A percentile compares a stretch with the other conserved stretches of the same genome.
Evolutionary conservation across 2,888 invertebrate genomes (phyloP).

Genomic region (Pilophorus perplexus): DNA sequence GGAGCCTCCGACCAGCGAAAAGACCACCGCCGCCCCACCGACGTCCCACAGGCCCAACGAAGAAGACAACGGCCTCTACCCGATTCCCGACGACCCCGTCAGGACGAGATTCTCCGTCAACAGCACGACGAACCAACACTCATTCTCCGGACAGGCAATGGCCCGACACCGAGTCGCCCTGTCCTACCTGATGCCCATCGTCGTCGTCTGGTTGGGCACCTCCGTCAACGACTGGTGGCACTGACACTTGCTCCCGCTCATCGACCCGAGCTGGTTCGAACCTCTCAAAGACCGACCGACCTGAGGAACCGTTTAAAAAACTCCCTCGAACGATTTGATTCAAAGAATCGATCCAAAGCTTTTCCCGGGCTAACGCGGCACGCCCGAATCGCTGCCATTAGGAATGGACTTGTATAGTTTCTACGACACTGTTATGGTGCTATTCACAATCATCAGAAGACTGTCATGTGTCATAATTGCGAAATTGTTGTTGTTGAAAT

Average conservation of each 20-base stretch:
- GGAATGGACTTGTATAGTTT: too few relatives aligned
- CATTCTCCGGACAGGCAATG: constrained; percentile 9
- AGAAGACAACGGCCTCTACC: constrained; percentile 47
- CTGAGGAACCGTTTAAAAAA: constrained; percentile 2
- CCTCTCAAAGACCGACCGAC: constrained; percentile 29
- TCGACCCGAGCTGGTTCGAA: constrained; percentile 5
- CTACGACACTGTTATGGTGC: too few relatives aligned
- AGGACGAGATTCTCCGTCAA: constrained; percentile 1
- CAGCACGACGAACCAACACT: constrained; percentile 39
- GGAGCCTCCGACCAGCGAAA: constrained; percentile 24
- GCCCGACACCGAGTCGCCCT: constrained; percentile 57
- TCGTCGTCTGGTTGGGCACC: constrained; percentile 81
- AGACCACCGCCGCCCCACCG: neutral
- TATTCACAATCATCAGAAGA: too few relatives aligned
- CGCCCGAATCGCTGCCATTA: too few relatives aligned
- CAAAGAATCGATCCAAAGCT: too few relatives aligned
- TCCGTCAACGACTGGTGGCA: constrained; percentile 75
- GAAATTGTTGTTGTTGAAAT: too few relatives aligned
- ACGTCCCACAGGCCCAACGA: constrained; percentile 43
- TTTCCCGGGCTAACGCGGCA: too few relatives aligned
- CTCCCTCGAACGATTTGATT: neutral
- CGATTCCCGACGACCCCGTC: constrained; percentile 42
- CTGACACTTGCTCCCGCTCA: constrained; percentile 31
- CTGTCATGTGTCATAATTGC: too few relatives aligned
- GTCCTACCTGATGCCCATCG: constrained; percentile 75